Base-by-base conservation (phyloP, 2,888 invertebrate species). In the Periphyllus acericola region DNA sequence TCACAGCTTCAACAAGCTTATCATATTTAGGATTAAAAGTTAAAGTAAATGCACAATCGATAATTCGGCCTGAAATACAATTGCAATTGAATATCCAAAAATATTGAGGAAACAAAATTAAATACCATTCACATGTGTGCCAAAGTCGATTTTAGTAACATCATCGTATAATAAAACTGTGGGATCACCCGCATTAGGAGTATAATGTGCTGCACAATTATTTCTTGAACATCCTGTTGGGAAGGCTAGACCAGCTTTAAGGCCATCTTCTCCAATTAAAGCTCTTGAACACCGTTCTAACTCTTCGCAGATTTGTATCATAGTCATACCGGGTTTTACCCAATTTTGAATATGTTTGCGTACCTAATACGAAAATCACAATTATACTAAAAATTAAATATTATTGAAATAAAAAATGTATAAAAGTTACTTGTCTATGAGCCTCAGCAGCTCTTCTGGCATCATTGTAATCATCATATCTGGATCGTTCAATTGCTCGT, bases 141-240 rank as follows among this genome's bases (percentile, higher is more conserved):
- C 99, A 92, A 99, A 99, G 92, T 99, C 99, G 90, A 99, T 98
- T 93, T 99, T 99, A 90, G 98, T 98, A 4, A 99, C 99, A 92
- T 99, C 99, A 91, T 99, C 98, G 91, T 96, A 96, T 90, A 96
- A 94, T 81, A 99, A 93, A 19, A 99, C 98, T 0, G 99, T 99
- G 19, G 95, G 94, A 92, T 99, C 99, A 21, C 98, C 99, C 85
- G 98, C 98, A 92, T 99, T 99, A 8, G 99, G 99, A 25, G 99
- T 99, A 91, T 99, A 99, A 93, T 99, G 99, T 83, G 99, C 99
- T 87, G 99, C 99, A 91, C 99, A 99, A 92, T 99, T 96, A 92
- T 99, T 99, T 82, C 99, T 93, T n/a, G 98, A 99, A 92, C 99
- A 99, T 0, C 99, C 99, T 0, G 99, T 99, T 0, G 99, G 99